Evolutionary conservation across 2,797 vertebrate genomes (phyloP), one percentile per base, ranked within the genome.

Genomic region (Austrolebias charrua): DNA sequence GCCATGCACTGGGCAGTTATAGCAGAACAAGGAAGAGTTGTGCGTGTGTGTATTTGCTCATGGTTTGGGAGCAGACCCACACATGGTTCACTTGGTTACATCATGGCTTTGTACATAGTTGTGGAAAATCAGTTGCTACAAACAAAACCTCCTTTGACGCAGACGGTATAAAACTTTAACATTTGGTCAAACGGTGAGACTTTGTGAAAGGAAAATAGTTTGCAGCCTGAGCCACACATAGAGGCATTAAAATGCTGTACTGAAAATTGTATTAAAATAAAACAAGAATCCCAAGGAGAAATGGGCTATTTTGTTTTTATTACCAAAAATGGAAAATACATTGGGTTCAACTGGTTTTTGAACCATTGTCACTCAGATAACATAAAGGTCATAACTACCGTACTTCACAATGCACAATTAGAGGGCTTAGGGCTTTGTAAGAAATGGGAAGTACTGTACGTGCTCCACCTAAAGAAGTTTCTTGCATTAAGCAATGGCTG

Each of bases 1-100:
- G 78, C 89, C 74, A 78, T 87, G 85, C 80, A 59, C 82, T 78
- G 75, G 19, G 87, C 88, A 75, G 86, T 79, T 82, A 78, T 76
- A 70, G 72, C 81, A 78, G 82, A 92, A 94, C 91, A 94, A 91
- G 88, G 90, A 70, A 79, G 88, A 87, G 85, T 93, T 93, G 92
- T 94, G 88, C 57, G 1, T 82, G 71, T 79, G 77, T 70, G 79
- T 90, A 82, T 92, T 92, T 92, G 83, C 90, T 90, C 86, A 79
- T 82, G 83, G 89, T 90, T 85, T 88, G 84, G 68, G 53, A 78
- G 79, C 82, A 83, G 66, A 86, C 69, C 52, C 76, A 74, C 79
- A 82, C 44, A 46, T 18, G 78, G 59, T 76, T 65, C 52, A 14
- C 76, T 69, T 24, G 60, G 86, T 93, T 92, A 90, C 91, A 86